These are phyloP conservation scores for Drosophila neutralis DNA, from an alignment of 2,888 invertebrate species.

Conservation along the genomic window DNA sequence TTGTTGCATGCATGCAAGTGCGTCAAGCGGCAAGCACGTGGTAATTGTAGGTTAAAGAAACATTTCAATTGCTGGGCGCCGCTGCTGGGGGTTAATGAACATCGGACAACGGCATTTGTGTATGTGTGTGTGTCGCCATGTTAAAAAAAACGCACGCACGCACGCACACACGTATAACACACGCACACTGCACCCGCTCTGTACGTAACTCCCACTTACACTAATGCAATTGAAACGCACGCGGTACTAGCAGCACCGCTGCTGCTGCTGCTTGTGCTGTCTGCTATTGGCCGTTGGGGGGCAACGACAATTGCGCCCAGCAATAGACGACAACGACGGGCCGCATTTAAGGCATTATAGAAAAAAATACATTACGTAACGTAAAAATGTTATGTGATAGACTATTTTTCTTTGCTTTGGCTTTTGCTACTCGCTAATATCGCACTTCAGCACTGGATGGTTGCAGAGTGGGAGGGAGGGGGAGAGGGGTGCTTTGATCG, in stretches of 20 bases:
- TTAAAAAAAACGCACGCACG: slow-evolving; percentile 32
- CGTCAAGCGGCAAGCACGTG: slow-evolving; percentile 72
- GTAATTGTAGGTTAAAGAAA: slow-evolving; percentile 81
- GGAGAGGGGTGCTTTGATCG: slow-evolving; percentile 15
- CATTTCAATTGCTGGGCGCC: slow-evolving; percentile 30
- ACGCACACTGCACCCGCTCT: slow-evolving; percentile 1
- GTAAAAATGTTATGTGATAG: slow-evolving; percentile 78
- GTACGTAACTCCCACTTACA: slow-evolving; percentile 52
- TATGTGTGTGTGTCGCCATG: slow-evolving; percentile 48
- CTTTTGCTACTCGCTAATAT: slow-evolving; percentile 36
- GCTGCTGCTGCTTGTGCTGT: not conserved
- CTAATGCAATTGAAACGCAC: slow-evolving; percentile 61
- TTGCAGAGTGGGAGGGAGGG: not conserved
- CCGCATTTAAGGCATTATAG: slow-evolving; percentile 72
- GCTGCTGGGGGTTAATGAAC: slow-evolving; percentile 75
- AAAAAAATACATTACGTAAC: slow-evolving; percentile 79
- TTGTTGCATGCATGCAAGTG: slow-evolving; percentile 56
- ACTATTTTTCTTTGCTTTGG: slow-evolving; percentile 13
- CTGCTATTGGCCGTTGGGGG: slow-evolving; percentile 22
- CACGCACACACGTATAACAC: not conserved
- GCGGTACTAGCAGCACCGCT: slow-evolving; percentile 36
- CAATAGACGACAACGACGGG: slow-evolving; percentile 52
- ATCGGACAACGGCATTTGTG: slow-evolving; percentile 50
- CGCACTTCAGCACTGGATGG: slow-evolving; percentile 19
- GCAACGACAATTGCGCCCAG: slow-evolving; percentile 51